phyloP scores from a whole-genome alignment of 2,113 vertebrate genomes.

The Felis chaus region DNA sequence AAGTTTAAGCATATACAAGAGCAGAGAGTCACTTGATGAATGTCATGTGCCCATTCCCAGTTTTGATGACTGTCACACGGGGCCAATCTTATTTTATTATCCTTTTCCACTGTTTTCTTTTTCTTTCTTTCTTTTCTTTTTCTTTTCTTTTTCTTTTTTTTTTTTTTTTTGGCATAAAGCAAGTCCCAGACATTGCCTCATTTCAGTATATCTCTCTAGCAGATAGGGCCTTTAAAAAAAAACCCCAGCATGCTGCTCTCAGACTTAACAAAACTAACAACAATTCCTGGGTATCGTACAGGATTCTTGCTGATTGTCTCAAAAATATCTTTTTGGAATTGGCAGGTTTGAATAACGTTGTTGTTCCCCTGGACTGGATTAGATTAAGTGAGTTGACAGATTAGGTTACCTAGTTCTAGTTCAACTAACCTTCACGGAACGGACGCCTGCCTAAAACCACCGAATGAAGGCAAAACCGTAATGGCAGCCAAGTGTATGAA shows the following conservation, averaged over 20 bases:
- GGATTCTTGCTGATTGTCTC: neutral
- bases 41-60: neutral
- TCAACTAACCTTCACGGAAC: neutral
- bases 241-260: neutral
- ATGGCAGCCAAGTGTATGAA: neutral
- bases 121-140: neutral
- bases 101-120: neutral
- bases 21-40: neutral
- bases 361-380: neutral
- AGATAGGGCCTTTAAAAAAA: neutral
- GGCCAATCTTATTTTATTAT: neutral
- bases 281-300: neutral
- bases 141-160: neutral
- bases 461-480: neutral
- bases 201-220: neutral
- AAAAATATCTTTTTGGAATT: neutral
- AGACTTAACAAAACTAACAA: constrained; percentile 8
- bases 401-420: neutral
- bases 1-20: neutral
- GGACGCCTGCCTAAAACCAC: neutral
- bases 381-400: neutral
- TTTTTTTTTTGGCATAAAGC: neutral
- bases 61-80: neutral
- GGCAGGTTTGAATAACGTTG: neutral
- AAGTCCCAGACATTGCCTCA: neutral